These are phyloP conservation scores for Tonatia bakeri DNA, from an alignment of 2,113 vertebrate species.

Conservation along the genomic window DNA sequence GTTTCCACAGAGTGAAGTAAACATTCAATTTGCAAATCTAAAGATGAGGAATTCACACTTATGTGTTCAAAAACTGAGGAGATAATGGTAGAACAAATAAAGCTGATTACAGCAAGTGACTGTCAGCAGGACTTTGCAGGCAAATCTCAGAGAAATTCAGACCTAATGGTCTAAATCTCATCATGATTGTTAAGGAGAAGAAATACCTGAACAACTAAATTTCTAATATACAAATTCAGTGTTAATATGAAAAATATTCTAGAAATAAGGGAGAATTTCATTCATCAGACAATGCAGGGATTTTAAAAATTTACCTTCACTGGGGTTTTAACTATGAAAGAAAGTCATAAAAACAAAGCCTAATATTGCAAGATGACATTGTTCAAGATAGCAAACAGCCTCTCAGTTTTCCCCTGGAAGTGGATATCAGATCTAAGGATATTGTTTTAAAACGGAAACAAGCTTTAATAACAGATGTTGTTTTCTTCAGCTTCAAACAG, in stretches of 20 bases:
- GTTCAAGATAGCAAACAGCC: neutral
- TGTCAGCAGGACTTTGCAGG: neutral
- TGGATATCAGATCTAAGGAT: neutral
- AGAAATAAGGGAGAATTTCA: neutral
- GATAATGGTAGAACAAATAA: neutral
- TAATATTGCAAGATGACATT: neutral
- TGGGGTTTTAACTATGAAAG: neutral
- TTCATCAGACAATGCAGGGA: neutral
- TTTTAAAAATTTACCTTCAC: neutral
- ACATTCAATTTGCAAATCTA: neutral
- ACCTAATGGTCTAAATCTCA: neutral
- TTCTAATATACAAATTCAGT: neutral
- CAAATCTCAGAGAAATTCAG: neutral
- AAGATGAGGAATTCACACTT: neutral
- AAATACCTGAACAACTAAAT: neutral
- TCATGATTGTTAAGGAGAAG: neutral
- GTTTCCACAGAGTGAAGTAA: neutral
- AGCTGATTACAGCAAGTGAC: neutral
- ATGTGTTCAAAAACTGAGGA: neutral
- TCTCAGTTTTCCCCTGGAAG: neutral
- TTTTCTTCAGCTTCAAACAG: conserved; percentile 14
- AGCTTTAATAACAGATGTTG: neutral
- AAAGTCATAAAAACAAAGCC: neutral
- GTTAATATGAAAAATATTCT: neutral
- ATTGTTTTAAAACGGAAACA: conserved; percentile 5